Evolutionary conservation across 1,140 invertebrate genomes (phyloP), one percentile per base, ranked within the genome.

Genomic region (Berghia stephanieae): DNA sequence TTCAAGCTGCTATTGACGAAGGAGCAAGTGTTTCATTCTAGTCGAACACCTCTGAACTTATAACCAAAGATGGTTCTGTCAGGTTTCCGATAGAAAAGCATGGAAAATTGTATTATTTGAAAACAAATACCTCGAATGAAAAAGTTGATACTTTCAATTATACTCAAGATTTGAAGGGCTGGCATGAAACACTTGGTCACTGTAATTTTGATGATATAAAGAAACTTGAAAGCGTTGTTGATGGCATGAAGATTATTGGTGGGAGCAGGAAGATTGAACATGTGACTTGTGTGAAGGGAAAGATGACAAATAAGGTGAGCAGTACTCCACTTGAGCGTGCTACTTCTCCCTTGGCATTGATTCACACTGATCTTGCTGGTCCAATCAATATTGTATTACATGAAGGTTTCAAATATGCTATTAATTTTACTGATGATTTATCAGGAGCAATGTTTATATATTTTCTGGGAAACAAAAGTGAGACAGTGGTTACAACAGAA

Each of bases 351-450:
- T n/a, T n/a, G n/a, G n/a, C n/a, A n/a, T n/a, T n/a, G n/a, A n/a
- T n/a, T n/a, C n/a, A n/a, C n/a, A n/a, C n/a, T n/a, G n/a, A n/a
- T n/a, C n/a, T n/a, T n/a, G n/a, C n/a, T n/a, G n/a, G n/a, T n/a
- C n/a, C n/a, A n/a, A n/a, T n/a, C n/a, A n/a, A n/a, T n/a, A 57
- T 31, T 57, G 55, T 16, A 57, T 31, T 31, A 5, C 34, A 24
- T 5, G n/a, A 57, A 31, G 24, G 18, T 5, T 57, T 57, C 55
- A 57, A 16, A 57, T 57, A 57, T 16, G 55, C 55, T 18, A 57
- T 5, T n/a, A 31, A 57, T 57, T 57, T 57, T 31, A 57, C 55
- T 57, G 55, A 57, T 57, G 55, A 57, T 57, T 57, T 24, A 24
- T 57, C 55, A 18, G 55, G 55, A 57, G 18, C 55, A 5, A 31